phyloP scores from a whole-genome alignment of 2,888 invertebrate genomes.

The Eupithecia inturbata region DNA sequence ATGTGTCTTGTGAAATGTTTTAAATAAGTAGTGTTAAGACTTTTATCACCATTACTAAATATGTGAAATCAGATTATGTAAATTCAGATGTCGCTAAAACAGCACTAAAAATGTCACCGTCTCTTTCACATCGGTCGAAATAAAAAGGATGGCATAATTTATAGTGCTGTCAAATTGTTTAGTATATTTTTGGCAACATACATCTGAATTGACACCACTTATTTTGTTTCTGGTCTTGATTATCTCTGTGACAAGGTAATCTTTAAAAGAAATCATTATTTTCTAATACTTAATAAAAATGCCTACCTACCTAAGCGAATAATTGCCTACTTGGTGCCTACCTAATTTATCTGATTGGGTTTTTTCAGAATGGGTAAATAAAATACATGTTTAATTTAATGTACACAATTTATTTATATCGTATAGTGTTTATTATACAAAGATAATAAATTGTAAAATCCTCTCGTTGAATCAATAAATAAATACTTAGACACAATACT shows the following conservation, averaged over 20 bases:
- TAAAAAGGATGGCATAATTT: no score
- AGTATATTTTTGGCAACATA: no score
- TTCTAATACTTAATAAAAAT: neutral
- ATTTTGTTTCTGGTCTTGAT: neutral
- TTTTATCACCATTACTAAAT: neutral
- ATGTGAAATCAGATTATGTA: no score
- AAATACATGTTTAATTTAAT: conserved; percentile 71
- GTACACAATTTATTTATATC: conserved; percentile 84
- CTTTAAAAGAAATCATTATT: no score
- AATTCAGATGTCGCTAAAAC: no score
- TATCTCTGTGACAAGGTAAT: neutral
- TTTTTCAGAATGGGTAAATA: conserved; percentile 52
- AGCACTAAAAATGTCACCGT: no score
- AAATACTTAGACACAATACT: conserved; percentile 74
- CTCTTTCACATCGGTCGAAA: no score
- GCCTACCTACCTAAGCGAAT: neutral
- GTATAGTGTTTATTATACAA: conserved; percentile 82
- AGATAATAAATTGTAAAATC: conserved; percentile 84
- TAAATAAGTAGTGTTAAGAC: neutral
- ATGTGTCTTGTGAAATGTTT: neutral
- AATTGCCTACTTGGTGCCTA: neutral
- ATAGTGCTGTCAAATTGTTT: no score
- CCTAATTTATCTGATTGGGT: neutral
- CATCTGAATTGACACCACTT: no score
- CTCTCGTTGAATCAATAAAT: conserved; percentile 81